Base-by-base conservation (phyloP, 2,888 invertebrate genomes). In the Pachliopta kotzebuea region DNA sequence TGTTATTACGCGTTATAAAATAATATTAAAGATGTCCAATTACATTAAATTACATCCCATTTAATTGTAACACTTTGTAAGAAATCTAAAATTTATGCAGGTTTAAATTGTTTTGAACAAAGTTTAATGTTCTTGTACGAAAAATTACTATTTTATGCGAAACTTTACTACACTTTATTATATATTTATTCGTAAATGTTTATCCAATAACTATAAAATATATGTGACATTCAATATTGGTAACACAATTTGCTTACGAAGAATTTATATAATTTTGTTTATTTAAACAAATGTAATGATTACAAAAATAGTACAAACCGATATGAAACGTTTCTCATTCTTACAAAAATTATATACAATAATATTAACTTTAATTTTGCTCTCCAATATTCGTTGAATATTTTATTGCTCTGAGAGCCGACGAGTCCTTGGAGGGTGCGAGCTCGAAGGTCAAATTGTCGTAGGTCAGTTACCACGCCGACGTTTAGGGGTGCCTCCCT, bases 381-480 rank as follows among this genome's bases (percentile, higher is more conserved):
- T 45, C 45, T 61, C 18, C 49, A 21, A 31, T 61, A 45, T 64
- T 62, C 50, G 50, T 65, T 56, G 60, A 63, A 66, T 62, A 61
- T 66, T 61, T 68, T 59, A 60, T 65, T 49, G 37, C 55, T 50
- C 37, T 6, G 9, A 29, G 42, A n/a, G 29, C 31, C 31, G n/a
- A 31, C 20, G 42, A 9, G 56, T 49, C 57, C 65, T 65, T 65
- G 61, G 31, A 54, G 60, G 57, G 54, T 56, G 57, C 61, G 53
- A 17, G 56, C 21, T 61, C n/a, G 17, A 65, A 65, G 65, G 65
- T 61, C 57, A 57, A 52, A 24, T 61, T 61, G 57, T 23, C 61
- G 24, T 58, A 61, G 65, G 65, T 61, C 65, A 57, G 65, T 65
- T 57, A 45, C 54, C 45, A 62, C 14, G 56, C 42, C 42, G 29